These are phyloP conservation scores for Zaprionus vittiger DNA, from an alignment of 1,140 invertebrate genomes.

Conservation along the genomic window DNA sequence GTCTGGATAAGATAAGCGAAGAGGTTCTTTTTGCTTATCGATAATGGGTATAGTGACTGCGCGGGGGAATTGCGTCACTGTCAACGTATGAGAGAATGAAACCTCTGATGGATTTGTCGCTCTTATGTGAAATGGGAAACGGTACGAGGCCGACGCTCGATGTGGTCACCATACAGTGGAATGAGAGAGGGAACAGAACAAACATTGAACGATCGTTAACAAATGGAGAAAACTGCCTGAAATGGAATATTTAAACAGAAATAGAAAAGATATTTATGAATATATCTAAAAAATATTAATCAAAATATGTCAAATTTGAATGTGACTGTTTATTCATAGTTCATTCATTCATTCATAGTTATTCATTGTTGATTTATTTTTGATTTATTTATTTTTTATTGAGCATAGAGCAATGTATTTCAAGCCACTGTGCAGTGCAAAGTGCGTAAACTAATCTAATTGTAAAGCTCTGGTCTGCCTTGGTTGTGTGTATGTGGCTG, in stretches of 20 bases:
- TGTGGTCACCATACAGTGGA: conserved; percentile 22
- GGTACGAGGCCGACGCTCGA: conserved; percentile 14
- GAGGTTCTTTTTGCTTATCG: conserved; percentile 16
- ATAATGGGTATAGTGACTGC: conserved; percentile 14
- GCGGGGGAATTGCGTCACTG: conserved; percentile 34
- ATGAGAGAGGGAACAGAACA: conserved; percentile 3
- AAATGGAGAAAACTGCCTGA: not conserved
- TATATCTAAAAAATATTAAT: not conserved
- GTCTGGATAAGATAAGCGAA: conserved; percentile 40
- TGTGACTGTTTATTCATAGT: not conserved
- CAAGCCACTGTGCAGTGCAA: conserved; percentile 31
- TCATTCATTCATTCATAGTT: not conserved
- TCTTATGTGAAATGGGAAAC: conserved; percentile 25
- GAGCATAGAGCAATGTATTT: not conserved
- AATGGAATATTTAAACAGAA: not conserved
- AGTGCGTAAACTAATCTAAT: conserved; percentile 27
- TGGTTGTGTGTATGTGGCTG: not conserved
- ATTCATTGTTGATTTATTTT: not conserved
- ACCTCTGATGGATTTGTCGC: conserved; percentile 29
- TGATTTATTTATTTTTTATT: not conserved
- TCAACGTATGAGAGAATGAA: conserved; percentile 5
- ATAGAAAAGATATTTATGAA: not conserved
- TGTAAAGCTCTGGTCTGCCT: conserved; percentile 10
- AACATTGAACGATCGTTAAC: not conserved
- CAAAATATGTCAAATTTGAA: not conserved